These are phyloP conservation scores for Mola mola DNA, from an alignment of 2,113 vertebrate species.

Conservation along the genomic window DNA sequence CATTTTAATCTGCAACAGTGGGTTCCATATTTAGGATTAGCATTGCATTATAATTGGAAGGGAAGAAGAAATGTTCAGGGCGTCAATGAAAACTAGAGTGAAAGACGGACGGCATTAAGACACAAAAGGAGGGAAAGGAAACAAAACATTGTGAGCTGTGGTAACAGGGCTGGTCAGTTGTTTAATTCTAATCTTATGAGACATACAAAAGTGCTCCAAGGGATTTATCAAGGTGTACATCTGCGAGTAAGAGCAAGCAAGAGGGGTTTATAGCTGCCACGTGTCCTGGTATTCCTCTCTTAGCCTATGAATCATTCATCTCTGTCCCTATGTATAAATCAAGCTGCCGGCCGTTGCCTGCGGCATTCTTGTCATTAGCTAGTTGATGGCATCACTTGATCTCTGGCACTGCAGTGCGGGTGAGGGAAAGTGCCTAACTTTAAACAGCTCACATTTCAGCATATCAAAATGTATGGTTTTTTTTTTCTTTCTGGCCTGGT, in stretches of 20 bases:
- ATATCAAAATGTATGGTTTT: conserved; percentile 29
- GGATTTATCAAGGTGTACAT: conserved; percentile 56
- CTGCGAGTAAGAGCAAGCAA: conserved; percentile 16
- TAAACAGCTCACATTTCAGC: conserved; percentile 44
- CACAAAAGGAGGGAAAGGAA: neutral
- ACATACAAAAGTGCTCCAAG: conserved; percentile 37
- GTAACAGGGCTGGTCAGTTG: conserved; percentile 34
- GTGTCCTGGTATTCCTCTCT: conserved; percentile 47
- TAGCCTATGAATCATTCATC: conserved; percentile 80
- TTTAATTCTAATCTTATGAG: conserved; percentile 47
- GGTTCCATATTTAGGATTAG: conserved; percentile 74
- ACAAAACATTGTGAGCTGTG: neutral
- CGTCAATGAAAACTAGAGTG: conserved; percentile 31
- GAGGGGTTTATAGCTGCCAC: conserved; percentile 36
- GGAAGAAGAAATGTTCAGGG: conserved; percentile 31
- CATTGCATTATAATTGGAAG: conserved; percentile 51
- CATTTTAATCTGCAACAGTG: conserved; percentile 72
- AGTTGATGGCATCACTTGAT: conserved; percentile 76
- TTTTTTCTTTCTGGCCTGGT: conserved; percentile 8
- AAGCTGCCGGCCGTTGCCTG: conserved; percentile 67
- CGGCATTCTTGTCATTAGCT: conserved; percentile 75
- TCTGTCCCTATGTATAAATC: conserved; percentile 80
- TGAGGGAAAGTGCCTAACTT: conserved; percentile 50
- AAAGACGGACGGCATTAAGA: conserved; percentile 3
- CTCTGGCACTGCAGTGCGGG: conserved; percentile 61